These are phyloP conservation scores for Microcebus jonahi DNA, from an alignment of 2,113 vertebrate species.

Conservation along the genomic window DNA sequence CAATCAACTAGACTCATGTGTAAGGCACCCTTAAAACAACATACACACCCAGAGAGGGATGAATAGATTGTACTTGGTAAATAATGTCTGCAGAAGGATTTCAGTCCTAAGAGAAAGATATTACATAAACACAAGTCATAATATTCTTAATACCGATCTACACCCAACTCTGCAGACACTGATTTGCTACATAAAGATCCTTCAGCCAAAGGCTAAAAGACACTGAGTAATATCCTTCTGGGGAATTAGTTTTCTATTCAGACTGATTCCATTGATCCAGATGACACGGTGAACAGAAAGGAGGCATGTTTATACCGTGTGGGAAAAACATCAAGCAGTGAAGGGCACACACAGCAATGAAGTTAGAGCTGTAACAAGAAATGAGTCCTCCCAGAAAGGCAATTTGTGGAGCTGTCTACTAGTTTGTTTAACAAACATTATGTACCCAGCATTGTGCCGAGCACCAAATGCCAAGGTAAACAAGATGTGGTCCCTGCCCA, in stretches of 20 bases:
- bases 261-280: neutral
- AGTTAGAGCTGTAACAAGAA: neutral
- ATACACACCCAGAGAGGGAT: constrained; percentile 59
- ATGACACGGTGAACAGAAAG: neutral
- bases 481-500: neutral
- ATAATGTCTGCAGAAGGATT: constrained; percentile 44
- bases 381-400: neutral
- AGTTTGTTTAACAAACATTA: neutral
- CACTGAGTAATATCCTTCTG: constrained; percentile 39
- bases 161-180: neutral
- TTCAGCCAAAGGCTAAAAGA: constrained; percentile 20
- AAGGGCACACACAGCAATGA: neutral
- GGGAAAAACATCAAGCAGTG: neutral
- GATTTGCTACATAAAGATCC: constrained; percentile 21
- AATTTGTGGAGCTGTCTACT: neutral
- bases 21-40: constrained; percentile 73
- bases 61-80: constrained; percentile 50
- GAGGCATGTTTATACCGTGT: neutral
- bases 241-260: constrained; percentile 40
- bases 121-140: constrained; percentile 53
- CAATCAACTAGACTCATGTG: constrained; percentile 65
- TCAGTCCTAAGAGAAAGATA: constrained; percentile 37
- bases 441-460: neutral
- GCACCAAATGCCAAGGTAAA: neutral
- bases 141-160: constrained; percentile 18